Conservation (phyloP, 1,140 invertebrate species). For the Venturia canescens region DNA sequence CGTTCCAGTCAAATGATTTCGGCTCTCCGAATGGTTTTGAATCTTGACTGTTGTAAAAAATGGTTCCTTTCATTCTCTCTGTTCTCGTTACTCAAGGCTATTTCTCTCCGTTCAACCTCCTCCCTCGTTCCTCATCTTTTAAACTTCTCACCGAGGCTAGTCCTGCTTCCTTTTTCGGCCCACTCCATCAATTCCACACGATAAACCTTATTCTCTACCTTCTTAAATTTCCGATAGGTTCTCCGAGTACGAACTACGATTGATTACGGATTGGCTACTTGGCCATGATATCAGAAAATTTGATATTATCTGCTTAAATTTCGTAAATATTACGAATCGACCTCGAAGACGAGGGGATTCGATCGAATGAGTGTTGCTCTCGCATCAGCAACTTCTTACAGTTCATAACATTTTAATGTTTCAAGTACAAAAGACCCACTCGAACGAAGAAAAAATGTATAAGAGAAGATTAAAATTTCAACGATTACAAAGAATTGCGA, state of each 20-base stretch:
- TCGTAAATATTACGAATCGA: background rate
- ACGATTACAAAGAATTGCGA: background rate
- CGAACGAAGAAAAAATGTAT: background rate
- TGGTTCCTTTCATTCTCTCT: slow-evolving; percentile 39
- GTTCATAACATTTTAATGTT: background rate
- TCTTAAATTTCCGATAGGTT: background rate
- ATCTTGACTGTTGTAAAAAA: slow-evolving; percentile 34
- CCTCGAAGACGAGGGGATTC: too few species aligned
- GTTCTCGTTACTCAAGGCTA: slow-evolving; percentile 32
- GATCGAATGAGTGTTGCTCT: too few species aligned
- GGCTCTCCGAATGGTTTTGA: slow-evolving; percentile 8
- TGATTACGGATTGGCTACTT: background rate
- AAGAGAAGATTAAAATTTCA: background rate
- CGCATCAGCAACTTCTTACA: too few species aligned
- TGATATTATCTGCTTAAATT: background rate
- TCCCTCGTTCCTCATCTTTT: slow-evolving; percentile 14
- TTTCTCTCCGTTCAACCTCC: slow-evolving; percentile 12
- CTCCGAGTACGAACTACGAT: background rate
- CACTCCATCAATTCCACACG: slow-evolving; percentile 12
- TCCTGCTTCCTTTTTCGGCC: background rate
- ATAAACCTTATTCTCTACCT: slow-evolving; percentile 22
- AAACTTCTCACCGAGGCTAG: slow-evolving; percentile 31
- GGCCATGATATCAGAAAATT: background rate
- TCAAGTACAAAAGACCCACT: background rate
- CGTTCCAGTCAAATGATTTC: slow-evolving; percentile 36